Evolutionary conservation across 2,888 invertebrate genomes (phyloP).

Genomic region (Candidula unifasciata): DNA sequence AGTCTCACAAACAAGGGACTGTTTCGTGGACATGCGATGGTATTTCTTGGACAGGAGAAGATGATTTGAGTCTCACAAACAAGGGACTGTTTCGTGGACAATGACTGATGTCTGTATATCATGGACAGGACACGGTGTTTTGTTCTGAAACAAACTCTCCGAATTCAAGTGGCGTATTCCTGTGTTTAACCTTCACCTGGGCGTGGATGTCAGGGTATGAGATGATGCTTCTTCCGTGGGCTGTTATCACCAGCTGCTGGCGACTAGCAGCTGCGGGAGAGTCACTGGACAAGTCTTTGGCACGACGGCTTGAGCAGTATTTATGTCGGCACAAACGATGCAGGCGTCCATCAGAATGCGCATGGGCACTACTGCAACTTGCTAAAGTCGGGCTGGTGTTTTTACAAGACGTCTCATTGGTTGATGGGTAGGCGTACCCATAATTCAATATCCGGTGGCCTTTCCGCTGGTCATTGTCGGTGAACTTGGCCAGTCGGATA

Average conservation of each 20-base stretch:
- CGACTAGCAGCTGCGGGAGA: background rate
- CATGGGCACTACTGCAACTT: slow-evolving; percentile 54
- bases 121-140: background rate
- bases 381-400: slow-evolving; percentile 38
- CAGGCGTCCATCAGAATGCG: slow-evolving; percentile 59
- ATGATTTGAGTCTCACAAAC: no score
- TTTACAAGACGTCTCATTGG: slow-evolving; percentile 52
- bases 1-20: no score
- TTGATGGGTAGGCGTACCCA: slow-evolving; percentile 52
- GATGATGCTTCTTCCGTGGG: slow-evolving; percentile 31
- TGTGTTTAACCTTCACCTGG: background rate
- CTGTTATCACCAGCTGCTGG: background rate
- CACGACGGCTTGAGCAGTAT: slow-evolving; percentile 54
- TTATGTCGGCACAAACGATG: slow-evolving; percentile 56
- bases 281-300: slow-evolving; percentile 13
- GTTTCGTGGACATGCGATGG: no score
- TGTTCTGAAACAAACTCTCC: background rate
- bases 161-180: background rate
- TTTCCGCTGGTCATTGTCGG: slow-evolving; percentile 38
- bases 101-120: no score
- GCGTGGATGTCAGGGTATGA: slow-evolving; percentile 47
- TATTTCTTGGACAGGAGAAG: no score
- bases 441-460: slow-evolving; percentile 29
- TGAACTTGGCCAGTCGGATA: slow-evolving; percentile 54
- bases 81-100: no score